Conservation (phyloP, 2,797 vertebrate species). For the Podarcis lilfordi region DNA sequence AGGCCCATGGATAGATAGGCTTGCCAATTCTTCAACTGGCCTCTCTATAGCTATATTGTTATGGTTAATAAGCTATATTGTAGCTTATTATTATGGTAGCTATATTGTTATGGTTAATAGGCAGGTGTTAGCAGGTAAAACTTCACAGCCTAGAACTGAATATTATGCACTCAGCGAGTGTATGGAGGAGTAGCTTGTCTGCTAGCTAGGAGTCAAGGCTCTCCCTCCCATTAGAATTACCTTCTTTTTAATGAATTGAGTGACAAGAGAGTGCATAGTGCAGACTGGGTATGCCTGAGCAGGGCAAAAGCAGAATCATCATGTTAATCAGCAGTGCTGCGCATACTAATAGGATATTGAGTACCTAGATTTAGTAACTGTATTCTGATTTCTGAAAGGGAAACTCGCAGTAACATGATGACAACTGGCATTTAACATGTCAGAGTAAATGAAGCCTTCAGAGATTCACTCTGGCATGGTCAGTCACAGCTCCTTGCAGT, state of each 20-base stretch:
- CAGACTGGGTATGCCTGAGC: not conserved
- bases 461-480: not conserved
- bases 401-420: constrained; percentile 7
- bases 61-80: no score
- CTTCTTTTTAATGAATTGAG: not conserved
- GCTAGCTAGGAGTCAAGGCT: not conserved
- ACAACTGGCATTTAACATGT: constrained; percentile 13
- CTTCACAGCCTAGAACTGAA: not conserved
- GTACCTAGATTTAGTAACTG: constrained; percentile 10
- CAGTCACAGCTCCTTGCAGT: not conserved
- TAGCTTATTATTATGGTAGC: not conserved
- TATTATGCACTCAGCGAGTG: no score
- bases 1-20: not conserved
- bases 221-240: not conserved
- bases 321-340: not conserved
- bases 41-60: no score
- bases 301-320: not conserved
- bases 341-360: not conserved
- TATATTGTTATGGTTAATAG: not conserved
- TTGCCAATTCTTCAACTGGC: not conserved
- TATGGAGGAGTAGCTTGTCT: not conserved
- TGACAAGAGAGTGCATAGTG: not conserved
- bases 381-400: constrained; percentile 15
- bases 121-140: not conserved
- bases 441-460: not conserved